Evolutionary conservation across 2,888 invertebrate species (phyloP), one percentile per base, ranked within the genome.

Genomic region (Amphipoea oculea): DNA sequence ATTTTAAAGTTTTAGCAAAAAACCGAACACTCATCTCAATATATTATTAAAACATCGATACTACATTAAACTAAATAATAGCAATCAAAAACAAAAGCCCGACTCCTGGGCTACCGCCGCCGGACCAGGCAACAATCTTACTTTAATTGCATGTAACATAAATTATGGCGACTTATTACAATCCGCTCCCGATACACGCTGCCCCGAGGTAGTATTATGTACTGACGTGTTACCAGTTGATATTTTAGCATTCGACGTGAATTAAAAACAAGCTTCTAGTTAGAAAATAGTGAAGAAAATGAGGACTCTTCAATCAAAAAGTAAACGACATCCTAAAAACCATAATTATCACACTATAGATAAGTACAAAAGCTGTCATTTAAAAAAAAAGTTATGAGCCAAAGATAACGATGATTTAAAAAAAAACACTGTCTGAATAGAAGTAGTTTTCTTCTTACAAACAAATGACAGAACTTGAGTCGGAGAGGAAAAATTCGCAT

Each of bases 141-240:
- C 95, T 95, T 96, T 97, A 97, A 96, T 96, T 96, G 96, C 96
- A 93, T 94, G 94, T 94, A 96, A 95, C 96, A 96, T 97, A 96
- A 97, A 96, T 97, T 96, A 96, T 92, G 86, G 92, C 92, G 93
- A 96, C 96, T 96, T 96, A 96, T 96, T 96, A 96, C 96, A 95
- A 95, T 94, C 95, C 94, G 95, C 96, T 96, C 95, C 96, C 94
- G 93, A 95, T 96, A 95, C 94, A 91, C 91, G 89, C 89, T 88
- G 90, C 91, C 94, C 92, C 89, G 92, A 92, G 94, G 94, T 92
- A 92, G 87, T 94, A 94, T 94, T 94, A 93, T 92, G 91, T 90
- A 89, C 88, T 84, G 82, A 85, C 86, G 79, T 80, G 83, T 86
- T 85, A 81, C 76, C 57, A 80, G 82, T 86, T 79, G 85, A 81